Conservation (phyloP, 1,140 invertebrate species). For the Lasaia peninsularis region DNA sequence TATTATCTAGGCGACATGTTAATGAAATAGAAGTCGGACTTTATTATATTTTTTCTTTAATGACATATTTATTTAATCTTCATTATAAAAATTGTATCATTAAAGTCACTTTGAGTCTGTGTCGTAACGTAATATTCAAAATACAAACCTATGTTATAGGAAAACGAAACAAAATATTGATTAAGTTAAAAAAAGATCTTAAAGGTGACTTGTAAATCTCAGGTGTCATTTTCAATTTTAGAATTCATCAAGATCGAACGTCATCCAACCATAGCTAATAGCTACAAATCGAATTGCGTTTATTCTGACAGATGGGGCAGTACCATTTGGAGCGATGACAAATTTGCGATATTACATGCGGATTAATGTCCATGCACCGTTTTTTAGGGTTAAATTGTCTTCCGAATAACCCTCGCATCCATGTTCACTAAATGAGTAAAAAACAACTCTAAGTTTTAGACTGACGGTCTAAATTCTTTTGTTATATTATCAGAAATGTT, state of each 20-base stretch:
- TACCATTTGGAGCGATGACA: constrained; percentile 58
- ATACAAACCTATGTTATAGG: too few relatives aligned
- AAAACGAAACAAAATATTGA: too few relatives aligned
- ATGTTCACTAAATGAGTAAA: constrained; percentile 14
- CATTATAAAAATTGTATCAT: too few relatives aligned
- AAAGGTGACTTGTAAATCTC: too few relatives aligned
- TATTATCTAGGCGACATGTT: too few relatives aligned
- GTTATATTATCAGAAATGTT: constrained; percentile 26
- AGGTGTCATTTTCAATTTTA: constrained; percentile 24
- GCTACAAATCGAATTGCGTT: constrained; percentile 63
- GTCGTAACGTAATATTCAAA: too few relatives aligned
- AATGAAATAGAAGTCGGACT: too few relatives aligned
- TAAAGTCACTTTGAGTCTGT: too few relatives aligned
- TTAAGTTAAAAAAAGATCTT: too few relatives aligned
- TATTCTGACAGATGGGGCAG: constrained; percentile 62
- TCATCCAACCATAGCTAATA: constrained; percentile 49
- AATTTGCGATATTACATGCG: constrained; percentile 76
- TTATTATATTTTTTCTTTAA: too few relatives aligned
- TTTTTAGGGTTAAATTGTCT: constrained; percentile 78
- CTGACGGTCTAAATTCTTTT: constrained; percentile 31
- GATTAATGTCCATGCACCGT: constrained; percentile 73
- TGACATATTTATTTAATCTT: too few relatives aligned
- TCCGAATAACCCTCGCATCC: constrained; percentile 52
- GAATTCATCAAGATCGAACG: constrained; percentile 36
- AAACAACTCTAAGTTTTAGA: constrained; percentile 18